Evolutionary conservation across 1,140 invertebrate genomes (phyloP), one percentile per base, ranked within the genome.

Genomic region (Babylonia areolata): DNA sequence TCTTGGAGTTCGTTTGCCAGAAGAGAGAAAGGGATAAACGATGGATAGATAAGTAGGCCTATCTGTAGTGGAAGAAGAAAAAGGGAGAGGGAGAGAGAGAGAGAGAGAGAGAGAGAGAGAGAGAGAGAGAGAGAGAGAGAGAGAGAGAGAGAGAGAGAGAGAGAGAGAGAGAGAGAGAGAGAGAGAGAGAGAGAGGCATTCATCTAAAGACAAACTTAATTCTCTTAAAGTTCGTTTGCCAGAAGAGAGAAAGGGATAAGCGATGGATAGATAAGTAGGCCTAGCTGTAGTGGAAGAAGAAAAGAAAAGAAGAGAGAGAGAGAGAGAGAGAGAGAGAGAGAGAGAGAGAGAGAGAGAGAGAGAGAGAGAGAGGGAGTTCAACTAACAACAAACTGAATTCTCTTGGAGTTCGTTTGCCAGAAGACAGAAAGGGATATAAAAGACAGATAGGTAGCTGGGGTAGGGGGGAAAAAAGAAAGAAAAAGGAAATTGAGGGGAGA

Each of bases 341-440:
- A n/a, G 69, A 71, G 69, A 71, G 69, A 71, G 69, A 71, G 69
- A 71, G 69, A 71, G 33, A 33, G 69, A 71, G 69, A 33, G 33
- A n/a, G 11, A n/a, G 33, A 33, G 69, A 28, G 28, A 28, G 28
- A 9, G 69, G 69, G 23, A 28, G 69, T 71, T 33, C 46, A 20
- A 51, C 20, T 20, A 51, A 51, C 20, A 51, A 20, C 46, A 51
- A 51, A 51, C 1, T 75, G 71, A 75, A n/a, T n/a, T 23, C 11
- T 75, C 15, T 31, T 15, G 3, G 71, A 9, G 75, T 9, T 20
- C 33, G 75, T 0, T 37, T 78, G n/a, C 5, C n/a, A 15, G 35
- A 37, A 20, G 40, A 20, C 23, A 37, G 40, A 23, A 78, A 40
- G 75, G 33, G 3, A 78, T 15, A 75, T 75, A 75, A 75, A 3